Conservation (phyloP, 2,888 invertebrate species). For the Proisotoma minuta region DNA sequence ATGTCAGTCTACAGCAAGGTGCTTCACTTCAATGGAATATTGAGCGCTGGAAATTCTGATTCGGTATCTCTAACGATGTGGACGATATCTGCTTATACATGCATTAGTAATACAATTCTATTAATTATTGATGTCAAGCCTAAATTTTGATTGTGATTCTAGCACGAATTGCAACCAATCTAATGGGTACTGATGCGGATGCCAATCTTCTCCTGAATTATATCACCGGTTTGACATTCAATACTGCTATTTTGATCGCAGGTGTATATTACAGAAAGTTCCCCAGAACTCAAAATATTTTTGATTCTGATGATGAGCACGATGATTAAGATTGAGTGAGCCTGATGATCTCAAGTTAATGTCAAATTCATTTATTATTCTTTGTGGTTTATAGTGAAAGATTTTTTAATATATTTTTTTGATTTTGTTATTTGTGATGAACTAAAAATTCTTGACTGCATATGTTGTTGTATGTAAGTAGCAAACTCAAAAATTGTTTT, state of each 20-base stretch:
- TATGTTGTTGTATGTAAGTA: too few relatives aligned
- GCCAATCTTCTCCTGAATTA: slow-evolving; percentile 68
- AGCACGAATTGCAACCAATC: slow-evolving; percentile 77
- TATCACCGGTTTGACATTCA: slow-evolving; percentile 64
- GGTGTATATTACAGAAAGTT: slow-evolving; percentile 53
- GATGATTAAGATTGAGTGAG: not conserved
- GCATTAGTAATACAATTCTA: slow-evolving; percentile 58
- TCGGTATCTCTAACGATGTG: slow-evolving; percentile 74
- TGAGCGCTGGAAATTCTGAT: slow-evolving; percentile 66
- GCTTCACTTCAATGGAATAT: slow-evolving; percentile 69
- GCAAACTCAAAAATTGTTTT: too few relatives aligned
- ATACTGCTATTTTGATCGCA: slow-evolving; percentile 65
- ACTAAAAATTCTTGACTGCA: not conserved
- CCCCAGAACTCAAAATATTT: not conserved
- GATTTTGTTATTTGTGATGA: not conserved
- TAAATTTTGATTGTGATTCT: too few relatives aligned
- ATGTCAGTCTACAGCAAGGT: slow-evolving; percentile 78
- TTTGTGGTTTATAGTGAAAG: not conserved
- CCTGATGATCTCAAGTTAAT: too few relatives aligned
- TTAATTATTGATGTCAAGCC: not conserved
- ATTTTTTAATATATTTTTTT: not conserved
- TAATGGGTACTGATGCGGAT: slow-evolving; percentile 73
- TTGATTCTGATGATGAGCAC: not conserved
- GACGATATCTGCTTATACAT: slow-evolving; percentile 75
- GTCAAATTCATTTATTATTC: too few relatives aligned